A percentile compares a stretch with the other conserved stretches of the same genome.
Conservation (phyloP, 2,797 vertebrate species). For the Acanthornis magna region DNA sequence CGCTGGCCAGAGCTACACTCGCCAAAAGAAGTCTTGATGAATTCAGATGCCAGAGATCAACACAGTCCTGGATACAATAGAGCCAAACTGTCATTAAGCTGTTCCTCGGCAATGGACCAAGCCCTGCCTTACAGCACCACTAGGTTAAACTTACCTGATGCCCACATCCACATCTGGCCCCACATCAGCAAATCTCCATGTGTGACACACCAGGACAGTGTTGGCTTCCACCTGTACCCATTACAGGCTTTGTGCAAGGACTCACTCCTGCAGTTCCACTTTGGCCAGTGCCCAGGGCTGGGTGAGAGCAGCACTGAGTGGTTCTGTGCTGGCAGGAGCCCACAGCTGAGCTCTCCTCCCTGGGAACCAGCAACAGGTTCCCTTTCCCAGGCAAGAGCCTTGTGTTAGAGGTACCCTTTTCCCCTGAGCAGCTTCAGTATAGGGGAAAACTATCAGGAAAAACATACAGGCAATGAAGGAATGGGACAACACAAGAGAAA, state of each 20-base stretch:
- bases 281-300: not conserved
- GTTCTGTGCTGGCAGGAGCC: not conserved
- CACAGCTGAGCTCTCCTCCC: not conserved
- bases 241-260: not conserved
- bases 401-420: not conserved
- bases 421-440: not conserved
- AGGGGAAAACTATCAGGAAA: not conserved
- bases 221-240: not conserved
- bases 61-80: not conserved
- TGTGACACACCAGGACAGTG: rapidly evolving
- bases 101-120: not conserved
- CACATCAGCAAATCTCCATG: not conserved
- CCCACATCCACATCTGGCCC: not conserved
- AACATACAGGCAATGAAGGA: not conserved
- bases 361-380: not conserved
- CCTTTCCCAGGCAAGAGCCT: not conserved
- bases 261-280: not conserved
- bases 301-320: not conserved
- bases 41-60: not conserved
- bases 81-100: not conserved
- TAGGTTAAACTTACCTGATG: not conserved
- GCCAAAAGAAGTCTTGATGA: not conserved
- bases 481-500: not conserved
- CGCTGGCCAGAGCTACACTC: not conserved
- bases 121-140: not conserved